Evolutionary conservation across 2,797 vertebrate genomes (phyloP).

Genomic region (Danio choprae): DNA sequence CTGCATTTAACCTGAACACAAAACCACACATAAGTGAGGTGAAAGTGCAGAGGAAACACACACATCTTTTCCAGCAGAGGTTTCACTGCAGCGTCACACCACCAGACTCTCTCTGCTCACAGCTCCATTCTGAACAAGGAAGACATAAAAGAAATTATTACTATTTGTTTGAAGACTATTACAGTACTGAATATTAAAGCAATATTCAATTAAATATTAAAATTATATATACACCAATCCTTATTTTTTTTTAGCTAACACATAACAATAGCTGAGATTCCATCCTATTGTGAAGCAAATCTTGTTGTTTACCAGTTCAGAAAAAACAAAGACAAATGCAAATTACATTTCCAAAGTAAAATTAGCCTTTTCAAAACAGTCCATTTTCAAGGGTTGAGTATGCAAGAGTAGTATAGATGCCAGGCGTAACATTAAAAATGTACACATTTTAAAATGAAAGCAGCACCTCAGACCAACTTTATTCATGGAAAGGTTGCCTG

Average conservation of each 20-base stretch:
- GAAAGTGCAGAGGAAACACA: constrained; percentile 11
- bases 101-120: constrained; percentile 91
- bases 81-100: constrained; percentile 72
- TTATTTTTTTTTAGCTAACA: not conserved
- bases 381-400: too few species aligned
- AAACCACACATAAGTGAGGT: not conserved
- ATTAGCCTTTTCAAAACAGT: too few species aligned
- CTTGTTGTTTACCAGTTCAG: too few species aligned
- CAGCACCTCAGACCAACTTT: too few species aligned
- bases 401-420: too few species aligned
- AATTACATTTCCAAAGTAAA: too few species aligned
- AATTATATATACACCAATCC: not conserved
- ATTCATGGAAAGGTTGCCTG: too few species aligned
- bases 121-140: constrained; percentile 82
- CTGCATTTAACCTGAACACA: not conserved
- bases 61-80: not conserved
- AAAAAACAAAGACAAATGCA: too few species aligned
- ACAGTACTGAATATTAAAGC: not conserved
- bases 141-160: not conserved
- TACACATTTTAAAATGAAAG: too few species aligned
- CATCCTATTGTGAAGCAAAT: too few species aligned
- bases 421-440: too few species aligned
- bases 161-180: not conserved
- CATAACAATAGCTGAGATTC: not conserved
- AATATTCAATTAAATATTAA: not conserved